Evolutionary conservation across 2,113 vertebrate genomes (phyloP).

Genomic region (Lophotis ruficrista): DNA sequence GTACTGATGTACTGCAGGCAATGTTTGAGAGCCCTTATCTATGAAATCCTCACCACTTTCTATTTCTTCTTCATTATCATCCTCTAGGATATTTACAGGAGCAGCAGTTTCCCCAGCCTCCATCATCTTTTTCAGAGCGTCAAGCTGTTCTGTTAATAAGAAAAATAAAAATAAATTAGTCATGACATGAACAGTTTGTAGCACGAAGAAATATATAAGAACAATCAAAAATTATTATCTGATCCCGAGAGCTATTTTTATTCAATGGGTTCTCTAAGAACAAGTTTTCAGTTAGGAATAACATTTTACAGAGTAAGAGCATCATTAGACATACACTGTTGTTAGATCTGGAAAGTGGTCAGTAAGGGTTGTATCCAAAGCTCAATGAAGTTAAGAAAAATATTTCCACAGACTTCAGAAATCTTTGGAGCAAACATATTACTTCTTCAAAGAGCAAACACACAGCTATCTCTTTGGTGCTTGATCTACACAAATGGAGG

Average conservation of each 20-base stretch:
- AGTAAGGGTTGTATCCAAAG: not conserved
- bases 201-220: not conserved
- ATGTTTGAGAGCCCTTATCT: not conserved
- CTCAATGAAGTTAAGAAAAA: not conserved
- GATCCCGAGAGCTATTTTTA: not conserved
- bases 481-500: not conserved
- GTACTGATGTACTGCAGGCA: not conserved
- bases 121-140: slow-evolving; percentile 97
- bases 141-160: slow-evolving; percentile 88
- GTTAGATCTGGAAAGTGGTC: not conserved
- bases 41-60: slow-evolving; percentile 84
- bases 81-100: slow-evolving; percentile 91
- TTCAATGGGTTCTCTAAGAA: not conserved
- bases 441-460: not conserved
- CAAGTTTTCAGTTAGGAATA: not conserved
- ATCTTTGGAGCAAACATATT: not conserved
- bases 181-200: not conserved
- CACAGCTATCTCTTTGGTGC: not conserved
- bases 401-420: not conserved
- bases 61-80: slow-evolving; percentile 92
- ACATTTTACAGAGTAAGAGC: not conserved
- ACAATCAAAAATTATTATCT: not conserved
- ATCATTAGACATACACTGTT: not conserved
- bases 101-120: slow-evolving; percentile 93
- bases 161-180: slow-evolving; percentile 29